Percentiles rank a stretch among this genome's conserved stretches.
These are phyloP conservation scores for Hemithea aestivaria DNA, from an alignment of 2,888 invertebrate species.

Conservation along the genomic window DNA sequence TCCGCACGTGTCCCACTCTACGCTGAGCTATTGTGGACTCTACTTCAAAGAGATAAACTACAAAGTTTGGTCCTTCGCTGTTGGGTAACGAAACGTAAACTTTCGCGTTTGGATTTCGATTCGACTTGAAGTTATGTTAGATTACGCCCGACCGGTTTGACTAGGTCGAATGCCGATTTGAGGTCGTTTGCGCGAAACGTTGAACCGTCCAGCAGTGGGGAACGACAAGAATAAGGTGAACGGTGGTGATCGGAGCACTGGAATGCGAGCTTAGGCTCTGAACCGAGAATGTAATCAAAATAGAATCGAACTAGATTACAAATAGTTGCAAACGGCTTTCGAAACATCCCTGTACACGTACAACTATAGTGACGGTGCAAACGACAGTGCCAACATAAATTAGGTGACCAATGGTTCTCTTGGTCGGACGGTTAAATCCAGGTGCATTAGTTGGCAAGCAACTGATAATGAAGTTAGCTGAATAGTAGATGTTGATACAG, in stretches of 20 bases:
- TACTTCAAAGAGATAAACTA: slow-evolving; percentile 35
- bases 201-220: slow-evolving; percentile 48
- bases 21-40: slow-evolving; percentile 46
- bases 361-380: slow-evolving; percentile 23
- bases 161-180: slow-evolving; percentile 77
- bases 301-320: slow-evolving; percentile 61
- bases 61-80: slow-evolving; percentile 22
- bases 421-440: slow-evolving; percentile 19
- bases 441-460: slow-evolving; percentile 32
- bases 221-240: slow-evolving; percentile 44
- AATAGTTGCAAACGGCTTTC: slow-evolving; percentile 56
- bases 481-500: slow-evolving; percentile 20
- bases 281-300: slow-evolving; percentile 50
- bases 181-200: slow-evolving; percentile 70
- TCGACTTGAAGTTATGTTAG: slow-evolving; percentile 68
- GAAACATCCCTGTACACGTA: slow-evolving; percentile 44
- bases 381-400: slow-evolving; percentile 34
- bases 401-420: slow-evolving; percentile 42
- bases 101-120: slow-evolving; percentile 72
- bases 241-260: slow-evolving; percentile 32
- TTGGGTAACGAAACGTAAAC: slow-evolving; percentile 64
- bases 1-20: slow-evolving; percentile 69
- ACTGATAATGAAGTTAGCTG: slow-evolving; percentile 31
- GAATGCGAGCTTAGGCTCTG: slow-evolving; percentile 41
- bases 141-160: slow-evolving; percentile 59